Percentiles rank a stretch among this genome's conserved stretches.
These are phyloP conservation scores for Scopus umbretta DNA, from an alignment of 2,113 vertebrate genomes.

Conservation along the genomic window DNA sequence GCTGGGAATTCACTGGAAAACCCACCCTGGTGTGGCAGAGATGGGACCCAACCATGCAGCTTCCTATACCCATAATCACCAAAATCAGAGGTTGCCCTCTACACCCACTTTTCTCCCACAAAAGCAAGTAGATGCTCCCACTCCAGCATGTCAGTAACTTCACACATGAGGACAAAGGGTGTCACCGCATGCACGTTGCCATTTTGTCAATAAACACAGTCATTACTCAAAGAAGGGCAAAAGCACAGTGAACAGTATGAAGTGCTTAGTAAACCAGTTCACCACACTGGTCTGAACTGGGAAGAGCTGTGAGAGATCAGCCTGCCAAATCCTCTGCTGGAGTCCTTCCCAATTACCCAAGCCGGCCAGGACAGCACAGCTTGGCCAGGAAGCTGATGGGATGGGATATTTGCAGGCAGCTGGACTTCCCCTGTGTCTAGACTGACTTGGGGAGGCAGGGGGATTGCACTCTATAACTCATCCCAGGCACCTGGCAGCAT, in stretches of 20 bases:
- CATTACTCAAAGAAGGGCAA: background rate
- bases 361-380: background rate
- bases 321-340: background rate
- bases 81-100: background rate
- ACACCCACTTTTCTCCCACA: background rate
- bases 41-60: fast-evolving
- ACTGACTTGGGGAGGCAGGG: background rate
- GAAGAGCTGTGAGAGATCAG: background rate
- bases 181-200: background rate
- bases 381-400: background rate
- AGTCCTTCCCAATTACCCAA: background rate
- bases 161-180: background rate
- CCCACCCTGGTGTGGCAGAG: background rate
- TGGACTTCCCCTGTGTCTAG: background rate
- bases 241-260: background rate
- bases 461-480: background rate
- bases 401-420: background rate
- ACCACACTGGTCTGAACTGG: slow-evolving; percentile 3
- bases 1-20: background rate
- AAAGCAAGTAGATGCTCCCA: background rate
- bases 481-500: background rate
- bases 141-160: background rate
- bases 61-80: background rate
- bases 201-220: background rate
- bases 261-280: slow-evolving; percentile 6